Evolutionary conservation across 2,797 vertebrate species (phyloP).

Genomic region (Sebastolobus altivelis): DNA sequence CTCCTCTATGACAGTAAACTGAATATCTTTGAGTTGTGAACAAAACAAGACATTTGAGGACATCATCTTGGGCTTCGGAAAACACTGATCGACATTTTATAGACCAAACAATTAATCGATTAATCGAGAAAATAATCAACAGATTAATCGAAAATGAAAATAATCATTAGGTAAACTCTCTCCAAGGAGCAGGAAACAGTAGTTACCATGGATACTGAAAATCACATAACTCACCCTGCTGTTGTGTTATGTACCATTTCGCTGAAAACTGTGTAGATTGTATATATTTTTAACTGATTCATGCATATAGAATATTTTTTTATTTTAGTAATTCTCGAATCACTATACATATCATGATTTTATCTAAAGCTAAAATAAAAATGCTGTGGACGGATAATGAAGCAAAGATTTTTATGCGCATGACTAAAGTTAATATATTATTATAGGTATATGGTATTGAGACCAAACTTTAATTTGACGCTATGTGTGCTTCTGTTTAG

Average conservation of each 20-base stretch:
- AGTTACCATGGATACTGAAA: too few relatives aligned
- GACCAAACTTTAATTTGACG: background rate
- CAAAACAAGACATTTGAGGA: too few relatives aligned
- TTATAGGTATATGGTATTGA: background rate
- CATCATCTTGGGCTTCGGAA: too few relatives aligned
- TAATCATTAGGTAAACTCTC: too few relatives aligned
- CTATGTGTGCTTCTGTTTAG: background rate
- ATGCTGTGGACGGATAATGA: background rate
- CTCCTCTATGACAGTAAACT: too few relatives aligned
- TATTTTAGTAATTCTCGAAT: background rate
- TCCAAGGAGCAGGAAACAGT: too few relatives aligned
- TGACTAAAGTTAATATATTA: background rate
- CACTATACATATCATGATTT: too few relatives aligned
- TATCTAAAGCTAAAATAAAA: background rate
- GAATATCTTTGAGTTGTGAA: too few relatives aligned
- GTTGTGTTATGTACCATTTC: background rate
- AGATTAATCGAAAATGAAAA: too few relatives aligned
- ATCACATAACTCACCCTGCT: background rate
- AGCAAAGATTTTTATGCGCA: background rate
- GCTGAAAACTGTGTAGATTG: background rate
- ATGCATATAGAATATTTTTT: background rate
- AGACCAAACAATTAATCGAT: too few relatives aligned
- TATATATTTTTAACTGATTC: background rate
- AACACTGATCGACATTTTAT: too few relatives aligned
- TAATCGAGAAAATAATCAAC: too few relatives aligned